Base-by-base conservation (phyloP, 2,888 invertebrate species). In the Parasteatoda lunata region DNA sequence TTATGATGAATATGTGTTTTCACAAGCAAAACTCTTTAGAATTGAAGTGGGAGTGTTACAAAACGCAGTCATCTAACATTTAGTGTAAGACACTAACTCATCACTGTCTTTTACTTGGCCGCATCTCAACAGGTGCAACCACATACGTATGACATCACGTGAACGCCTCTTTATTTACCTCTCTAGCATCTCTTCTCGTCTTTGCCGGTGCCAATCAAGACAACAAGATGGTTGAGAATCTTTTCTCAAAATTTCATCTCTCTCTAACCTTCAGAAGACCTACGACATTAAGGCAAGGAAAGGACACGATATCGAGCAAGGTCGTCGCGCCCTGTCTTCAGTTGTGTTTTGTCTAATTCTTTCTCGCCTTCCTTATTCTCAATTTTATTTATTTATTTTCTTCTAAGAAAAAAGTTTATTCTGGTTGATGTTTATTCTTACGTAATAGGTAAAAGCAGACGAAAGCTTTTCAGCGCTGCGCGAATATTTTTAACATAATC, bases 231-330 rank as follows among this genome's bases (percentile, higher is more conserved):
- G 65, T 30, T 49, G 15, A 15, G 64, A 30, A 66, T 59, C n/a
- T 59, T 59, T 59, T 59, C 59, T 59, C 68, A 77, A 66, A 30
- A 30, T 68, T 48, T 76, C 66, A 51, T 48, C 76, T 76, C 49
- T 11, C n/a, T 68, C 49, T 77, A 66, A 77, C 77, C 77, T 77
- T 77, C 77, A 77, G 51, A 51, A 13, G 51, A 68, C 77, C 66
- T 77, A 65, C 77, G 68, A 66, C 68, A 45, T 68, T 66, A 49
- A n/a, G 11, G 49, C 3, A 51, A 77, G 77, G 30, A 77, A 77
- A 77, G 77, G 77, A 45, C 77, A 68, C 68, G 45, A 65, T 47
- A 11, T 13, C 13, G 51, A 59, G 51, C 66, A 77, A 77, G 77
- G 77, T 77, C 77, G 77, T 51, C 77, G 77, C 77, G 77, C 77